phyloP scores from a whole-genome alignment of 2,888 invertebrate genomes.

The Diabrotica balteata region DNA sequence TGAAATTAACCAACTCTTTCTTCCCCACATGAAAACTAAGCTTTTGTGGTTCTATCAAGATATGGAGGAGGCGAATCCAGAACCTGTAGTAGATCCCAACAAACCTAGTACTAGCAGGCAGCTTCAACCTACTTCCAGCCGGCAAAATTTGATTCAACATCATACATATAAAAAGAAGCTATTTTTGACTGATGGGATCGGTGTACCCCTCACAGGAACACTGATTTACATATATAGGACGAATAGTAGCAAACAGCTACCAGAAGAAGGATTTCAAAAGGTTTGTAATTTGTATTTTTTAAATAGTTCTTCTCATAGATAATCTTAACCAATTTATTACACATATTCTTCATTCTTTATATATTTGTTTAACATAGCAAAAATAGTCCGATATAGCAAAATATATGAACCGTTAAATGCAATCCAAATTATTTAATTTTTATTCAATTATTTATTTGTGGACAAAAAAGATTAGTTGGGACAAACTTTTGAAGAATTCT shows the following conservation, averaged over 20 bases:
- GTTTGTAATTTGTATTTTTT: constrained; percentile 53
- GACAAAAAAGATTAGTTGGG: too few relatives aligned
- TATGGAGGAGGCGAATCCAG: constrained; percentile 72
- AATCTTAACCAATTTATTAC: too few relatives aligned
- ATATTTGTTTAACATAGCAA: too few relatives aligned
- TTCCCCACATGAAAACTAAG: constrained; percentile 85
- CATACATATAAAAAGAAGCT: constrained; percentile 73
- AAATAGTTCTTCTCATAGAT: too few relatives aligned
- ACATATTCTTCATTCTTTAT: too few relatives aligned
- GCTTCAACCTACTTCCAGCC: constrained; percentile 53
- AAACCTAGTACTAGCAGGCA: constrained; percentile 54
- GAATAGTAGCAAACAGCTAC: constrained; percentile 82
- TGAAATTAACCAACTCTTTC: constrained; percentile 85
- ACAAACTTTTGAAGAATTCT: too few relatives aligned
- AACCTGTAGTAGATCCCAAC: constrained; percentile 48
- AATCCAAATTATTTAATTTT: too few relatives aligned
- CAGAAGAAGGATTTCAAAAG: constrained; percentile 93
- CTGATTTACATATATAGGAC: constrained; percentile 88
- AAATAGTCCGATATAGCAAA: too few relatives aligned
- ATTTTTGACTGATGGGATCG: constrained; percentile 86
- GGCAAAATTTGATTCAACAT: constrained; percentile 54
- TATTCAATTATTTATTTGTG: too few relatives aligned
- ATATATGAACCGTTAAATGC: too few relatives aligned
- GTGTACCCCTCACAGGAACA: constrained; percentile 79
- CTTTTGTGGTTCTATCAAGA: constrained; percentile 91